Evolutionary conservation across 1,140 invertebrate species (phyloP), one percentile per base, ranked within the genome.

Genomic region (Vanessa atalanta): DNA sequence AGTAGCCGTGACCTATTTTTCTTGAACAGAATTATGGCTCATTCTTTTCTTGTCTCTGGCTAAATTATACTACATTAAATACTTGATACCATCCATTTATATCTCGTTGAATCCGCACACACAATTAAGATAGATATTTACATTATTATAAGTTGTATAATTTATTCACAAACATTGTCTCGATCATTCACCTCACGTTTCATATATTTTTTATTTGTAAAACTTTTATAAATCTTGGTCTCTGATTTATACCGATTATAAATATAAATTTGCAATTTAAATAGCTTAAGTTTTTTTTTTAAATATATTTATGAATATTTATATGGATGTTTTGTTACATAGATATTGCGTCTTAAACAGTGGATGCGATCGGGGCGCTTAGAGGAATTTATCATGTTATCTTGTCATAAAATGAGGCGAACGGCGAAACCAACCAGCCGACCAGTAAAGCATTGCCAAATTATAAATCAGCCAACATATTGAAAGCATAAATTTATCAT

Each of bases 1-100:
- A 47, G 37, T 51, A 75, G 64, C 73, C 73, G 73, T 75, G 68
- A 68, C 73, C 73, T 70, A 75, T 70, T 67, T 75, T 55, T 50
- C 15, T 70, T 63, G n/a, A 31, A 53, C 51, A 47, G n/a, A 68
- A 57, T 57, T 70, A 50, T 43, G 26, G 16, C 23, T 70, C 51
- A 31, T 61, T 70, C 37, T 61, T 70, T 70, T 37, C 57, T 13
- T n/a, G 23, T 15, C 68, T 70, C 20, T 47, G 53, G 43, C 37
- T 47, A 70, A 63, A 70, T 70, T 60, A 48, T 63, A 23, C 5
- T 20, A 60, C 23, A 61, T 69, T n/a, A 50, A 48, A 63, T 70
- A 70, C 47, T 70, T 60, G 47, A 61, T 48, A 1, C 47, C 68
- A 63, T 70, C 20, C 9, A 47, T 70, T 47, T 31, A 9, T 13